A percentile compares a stretch with the other conserved stretches of the same genome.
Conservation (phyloP, 2,113 vertebrate species). For the Felis chaus region DNA sequence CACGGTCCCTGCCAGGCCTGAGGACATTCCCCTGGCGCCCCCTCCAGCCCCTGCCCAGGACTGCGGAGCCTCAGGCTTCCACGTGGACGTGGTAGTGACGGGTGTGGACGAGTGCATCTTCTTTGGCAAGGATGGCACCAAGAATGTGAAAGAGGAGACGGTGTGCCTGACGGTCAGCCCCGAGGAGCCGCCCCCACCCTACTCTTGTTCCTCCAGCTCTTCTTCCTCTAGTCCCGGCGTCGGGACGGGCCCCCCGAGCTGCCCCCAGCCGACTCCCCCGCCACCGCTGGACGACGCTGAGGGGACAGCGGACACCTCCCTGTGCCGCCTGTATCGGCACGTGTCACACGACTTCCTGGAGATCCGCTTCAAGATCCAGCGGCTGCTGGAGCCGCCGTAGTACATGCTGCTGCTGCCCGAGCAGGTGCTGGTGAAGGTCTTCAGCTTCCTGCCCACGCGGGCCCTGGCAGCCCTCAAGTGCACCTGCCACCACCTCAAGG, state of each 20-base stretch:
- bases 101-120: conserved; percentile 96
- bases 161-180: conserved; percentile 89
- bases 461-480: conserved; percentile 96
- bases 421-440: conserved; percentile 96
- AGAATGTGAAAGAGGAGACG: conserved; percentile 94
- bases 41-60: conserved; percentile 76
- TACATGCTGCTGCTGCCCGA: conserved; percentile 97
- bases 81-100: conserved; percentile 96
- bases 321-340: conserved; percentile 95
- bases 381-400: conserved; percentile 93
- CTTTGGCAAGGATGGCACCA: conserved; percentile 94
- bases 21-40: conserved; percentile 75
- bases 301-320: conserved; percentile 85
- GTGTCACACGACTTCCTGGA: conserved; percentile 97
- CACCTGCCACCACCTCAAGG: conserved; percentile 95
- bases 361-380: conserved; percentile 97
- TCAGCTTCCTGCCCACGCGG: conserved; percentile 93
- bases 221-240: conserved; percentile 85
- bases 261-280: conserved; percentile 77
- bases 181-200: conserved; percentile 90
- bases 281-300: neutral
- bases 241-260: conserved; percentile 85
- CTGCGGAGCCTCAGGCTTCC: conserved; percentile 89
- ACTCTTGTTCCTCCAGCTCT: conserved; percentile 86
- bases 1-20: conserved; percentile 76